phyloP scores from a whole-genome alignment of 1,140 invertebrate species.

The Triops cancriformis region DNA sequence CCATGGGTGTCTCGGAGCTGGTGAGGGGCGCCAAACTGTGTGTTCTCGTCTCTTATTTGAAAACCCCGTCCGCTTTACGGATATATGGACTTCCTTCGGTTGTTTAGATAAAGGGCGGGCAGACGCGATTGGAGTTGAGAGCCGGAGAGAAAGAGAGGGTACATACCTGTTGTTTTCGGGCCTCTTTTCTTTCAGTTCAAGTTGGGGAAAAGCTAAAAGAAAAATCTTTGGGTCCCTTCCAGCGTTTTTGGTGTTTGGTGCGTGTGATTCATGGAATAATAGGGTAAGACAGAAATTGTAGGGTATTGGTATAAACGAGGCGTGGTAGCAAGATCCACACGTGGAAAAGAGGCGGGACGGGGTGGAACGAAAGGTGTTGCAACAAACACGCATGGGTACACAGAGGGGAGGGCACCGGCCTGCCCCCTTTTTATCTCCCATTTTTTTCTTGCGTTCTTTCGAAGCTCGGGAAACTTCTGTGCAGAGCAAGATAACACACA shows the following conservation, averaged over 20 bases:
- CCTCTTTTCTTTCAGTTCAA: not conserved
- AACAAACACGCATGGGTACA: constrained; percentile 10
- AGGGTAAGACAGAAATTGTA: constrained; percentile 10
- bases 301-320: constrained; percentile 9
- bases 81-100: not conserved
- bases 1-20: not conserved
- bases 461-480: not conserved
- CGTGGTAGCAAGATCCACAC: not conserved
- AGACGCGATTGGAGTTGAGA: not conserved
- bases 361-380: constrained; percentile 7
- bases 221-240: not conserved
- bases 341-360: constrained; percentile 3
- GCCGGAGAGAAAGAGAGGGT: not conserved
- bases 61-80: not conserved
- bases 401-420: not conserved
- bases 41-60: constrained; percentile 3
- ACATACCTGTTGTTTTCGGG: not conserved
- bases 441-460: not conserved
- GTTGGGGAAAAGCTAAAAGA: not conserved
- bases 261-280: constrained; percentile 9
- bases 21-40: not conserved
- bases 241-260: not conserved
- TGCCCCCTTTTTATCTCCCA: not conserved
- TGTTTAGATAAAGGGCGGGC: constrained; percentile 2
- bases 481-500: not conserved